Evolutionary conservation across 1,140 invertebrate species (phyloP), one percentile per base, ranked within the genome.

Genomic region (Drosophila kurseongensis): DNA sequence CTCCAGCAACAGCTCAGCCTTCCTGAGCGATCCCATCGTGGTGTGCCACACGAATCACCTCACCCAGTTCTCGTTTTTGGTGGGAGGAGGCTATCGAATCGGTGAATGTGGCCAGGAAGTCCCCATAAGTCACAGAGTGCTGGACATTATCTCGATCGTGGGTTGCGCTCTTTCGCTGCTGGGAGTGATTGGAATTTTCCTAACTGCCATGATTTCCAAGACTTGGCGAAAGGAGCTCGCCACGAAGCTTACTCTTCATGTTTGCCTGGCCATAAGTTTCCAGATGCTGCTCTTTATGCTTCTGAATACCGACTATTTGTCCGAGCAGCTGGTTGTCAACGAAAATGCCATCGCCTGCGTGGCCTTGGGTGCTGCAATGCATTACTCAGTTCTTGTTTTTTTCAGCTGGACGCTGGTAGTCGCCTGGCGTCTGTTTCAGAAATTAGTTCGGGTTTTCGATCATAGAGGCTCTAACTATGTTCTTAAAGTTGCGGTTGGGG

Each of bases 381-480:
- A 95, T 80, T 95, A 95, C 80, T 93, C 94, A 6, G 93, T 95
- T 36, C 76, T 95, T 16, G 93, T 94, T 3, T 93, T 94, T 63
- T 95, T 95, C 82, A 93, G 93, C 80, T 95, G 95, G 95, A 95
- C 95, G 94, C 80, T 95, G 36, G 93, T 95, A 14, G 94, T 95
- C 8, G 95, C 94, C 9, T 86, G 94, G 51, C 88, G 95, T 50
- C 95, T 95, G 80, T 95, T 95, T 80, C 93, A 94, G 59, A 23
- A 23, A 23, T 23, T 23, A 23, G 23, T 23, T 23, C 3, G 4
- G 23, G 23, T 23, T 23, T 23, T 23, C 4, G 23, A 23, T 4
- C 0, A 4, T 2, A 23, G 23, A 23, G 23, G 23, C 92, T 94
- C 50, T 95, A 95, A 93, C 65, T 93, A 94, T 69, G 93, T 94